Evolutionary conservation across 1,140 invertebrate genomes (phyloP).

Genomic region (Phortica variegata): DNA sequence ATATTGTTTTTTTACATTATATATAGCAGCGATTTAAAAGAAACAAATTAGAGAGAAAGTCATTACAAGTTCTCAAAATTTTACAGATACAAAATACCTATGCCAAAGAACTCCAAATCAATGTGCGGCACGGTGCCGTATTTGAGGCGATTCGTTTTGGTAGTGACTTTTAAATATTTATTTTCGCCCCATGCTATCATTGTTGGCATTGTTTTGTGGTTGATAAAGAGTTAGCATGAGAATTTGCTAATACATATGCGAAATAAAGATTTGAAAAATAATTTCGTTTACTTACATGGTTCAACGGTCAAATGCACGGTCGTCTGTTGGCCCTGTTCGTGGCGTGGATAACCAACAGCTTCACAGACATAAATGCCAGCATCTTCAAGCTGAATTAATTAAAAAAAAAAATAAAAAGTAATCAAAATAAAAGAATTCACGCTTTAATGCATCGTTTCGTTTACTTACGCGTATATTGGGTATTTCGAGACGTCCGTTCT

Average conservation of each 20-base stretch:
- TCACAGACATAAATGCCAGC: slow-evolving; percentile 81
- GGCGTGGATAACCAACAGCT: slow-evolving; percentile 64
- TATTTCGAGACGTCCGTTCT: slow-evolving; percentile 79
- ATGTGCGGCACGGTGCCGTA: slow-evolving; percentile 56
- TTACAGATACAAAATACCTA: slow-evolving; percentile 34
- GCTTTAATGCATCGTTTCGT: not conserved
- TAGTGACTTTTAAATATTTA: slow-evolving; percentile 35
- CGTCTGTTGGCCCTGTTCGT: slow-evolving; percentile 60
- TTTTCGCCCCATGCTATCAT: slow-evolving; percentile 57
- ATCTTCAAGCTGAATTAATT: slow-evolving; percentile 63
- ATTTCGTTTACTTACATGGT: slow-evolving; percentile 65
- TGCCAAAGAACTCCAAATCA: slow-evolving; percentile 52
- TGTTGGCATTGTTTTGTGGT: slow-evolving; percentile 8
- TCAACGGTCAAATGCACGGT: slow-evolving; percentile 71
- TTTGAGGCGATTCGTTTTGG: slow-evolving; percentile 42
- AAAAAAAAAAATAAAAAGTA: slow-evolving; percentile 14
- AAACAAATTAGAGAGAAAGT: not conserved
- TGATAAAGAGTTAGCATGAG: not conserved
- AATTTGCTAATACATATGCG: too few relatives aligned
- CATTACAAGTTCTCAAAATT: not conserved
- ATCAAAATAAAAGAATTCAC: not conserved
- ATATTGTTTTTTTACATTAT: too few relatives aligned
- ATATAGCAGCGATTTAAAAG: slow-evolving; percentile 8
- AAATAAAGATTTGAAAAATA: not conserved
- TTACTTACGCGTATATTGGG: slow-evolving; percentile 72